Evolutionary conservation across 1,140 invertebrate species (phyloP), one percentile per base, ranked within the genome.

Genomic region (Grapholita molesta): DNA sequence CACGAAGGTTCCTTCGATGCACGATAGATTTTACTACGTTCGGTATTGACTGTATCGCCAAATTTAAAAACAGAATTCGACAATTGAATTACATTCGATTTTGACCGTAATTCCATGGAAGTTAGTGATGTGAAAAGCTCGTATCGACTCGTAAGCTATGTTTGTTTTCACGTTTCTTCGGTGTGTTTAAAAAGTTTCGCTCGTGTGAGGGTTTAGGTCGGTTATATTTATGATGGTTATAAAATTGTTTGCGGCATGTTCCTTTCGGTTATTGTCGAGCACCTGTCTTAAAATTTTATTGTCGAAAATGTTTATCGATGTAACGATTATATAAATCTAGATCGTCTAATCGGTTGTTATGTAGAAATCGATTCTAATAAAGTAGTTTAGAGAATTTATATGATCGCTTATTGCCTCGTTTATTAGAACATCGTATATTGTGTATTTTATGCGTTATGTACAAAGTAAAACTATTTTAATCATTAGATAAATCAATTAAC

Each of bases 241-340:
- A 86, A 88, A 88, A 88, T 76, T 85, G 86, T 86, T 85, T 83
- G 86, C 84, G 84, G 86, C 76, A 64, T 84, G 80, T 81, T 75
- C 70, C 52, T 67, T 76, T 80, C 74, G 70, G 71, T 78, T 79
- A 74, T 73, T 76, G 75, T 75, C 69, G 76, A 79, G 82, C 82
- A 84, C 82, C 84, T 86, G 83, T 83, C 83, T 71, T 76, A 72
- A 76, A 78, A 73, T 74, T 77, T 73, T 82, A 76, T 76, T 73
- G 78, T 75, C 72, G 64, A 71, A 72, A 74, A 75, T 75, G 73
- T 61, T 61, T 61, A 61, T 61, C 55, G 55, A 61, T 61, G 32
- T 23, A 30, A 61, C 55, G 55, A 28, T 15, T 61, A 25, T 6
- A 61, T 61, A 61, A 61, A 61, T 61, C 55, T 15, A 28, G 25